These are phyloP conservation scores for Micrasema minimum DNA, from an alignment of 1,140 invertebrate genomes.

Conservation along the genomic window DNA sequence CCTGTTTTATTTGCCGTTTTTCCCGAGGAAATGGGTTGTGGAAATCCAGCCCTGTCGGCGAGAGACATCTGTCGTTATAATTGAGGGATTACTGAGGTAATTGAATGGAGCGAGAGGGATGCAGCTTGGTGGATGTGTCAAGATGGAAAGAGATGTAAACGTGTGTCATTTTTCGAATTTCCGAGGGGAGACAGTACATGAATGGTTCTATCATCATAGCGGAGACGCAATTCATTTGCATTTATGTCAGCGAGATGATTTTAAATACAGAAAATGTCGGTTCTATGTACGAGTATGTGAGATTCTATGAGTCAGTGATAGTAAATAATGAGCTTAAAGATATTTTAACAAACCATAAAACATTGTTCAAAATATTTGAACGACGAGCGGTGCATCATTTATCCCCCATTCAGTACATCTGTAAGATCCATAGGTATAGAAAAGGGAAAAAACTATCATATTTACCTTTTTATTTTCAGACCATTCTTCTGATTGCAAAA, in stretches of 20 bases:
- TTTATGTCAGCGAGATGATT: conserved; percentile 32
- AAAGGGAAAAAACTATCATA: too few relatives aligned
- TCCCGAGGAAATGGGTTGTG: conserved; percentile 37
- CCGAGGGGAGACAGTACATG: conserved; percentile 41
- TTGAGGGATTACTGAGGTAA: conserved; percentile 54
- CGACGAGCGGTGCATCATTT: too few relatives aligned
- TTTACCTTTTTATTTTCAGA: too few relatives aligned
- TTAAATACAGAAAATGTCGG: too few relatives aligned
- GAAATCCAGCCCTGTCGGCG: conserved; percentile 44
- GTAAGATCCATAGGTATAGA: too few relatives aligned
- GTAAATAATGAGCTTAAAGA: too few relatives aligned
- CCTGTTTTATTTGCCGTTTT: conserved; percentile 28
- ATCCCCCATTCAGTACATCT: too few relatives aligned
- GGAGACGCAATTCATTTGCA: conserved; percentile 49
- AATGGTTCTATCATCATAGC: conserved; percentile 50
- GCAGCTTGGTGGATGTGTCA: background rate
- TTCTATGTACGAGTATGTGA: too few relatives aligned
- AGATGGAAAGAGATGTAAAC: conserved; percentile 27
- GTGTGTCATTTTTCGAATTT: conserved; percentile 49
- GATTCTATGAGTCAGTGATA: too few relatives aligned
- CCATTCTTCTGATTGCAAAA: too few relatives aligned
- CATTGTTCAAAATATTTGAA: too few relatives aligned
- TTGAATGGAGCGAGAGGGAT: conserved; percentile 50
- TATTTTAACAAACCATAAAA: too few relatives aligned
- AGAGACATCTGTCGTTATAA: conserved; percentile 55